A percentile compares a stretch with the other conserved stretches of the same genome.
These are phyloP conservation scores for Tetragonula carbonaria DNA, from an alignment of 2,888 invertebrate genomes.

Conservation along the genomic window DNA sequence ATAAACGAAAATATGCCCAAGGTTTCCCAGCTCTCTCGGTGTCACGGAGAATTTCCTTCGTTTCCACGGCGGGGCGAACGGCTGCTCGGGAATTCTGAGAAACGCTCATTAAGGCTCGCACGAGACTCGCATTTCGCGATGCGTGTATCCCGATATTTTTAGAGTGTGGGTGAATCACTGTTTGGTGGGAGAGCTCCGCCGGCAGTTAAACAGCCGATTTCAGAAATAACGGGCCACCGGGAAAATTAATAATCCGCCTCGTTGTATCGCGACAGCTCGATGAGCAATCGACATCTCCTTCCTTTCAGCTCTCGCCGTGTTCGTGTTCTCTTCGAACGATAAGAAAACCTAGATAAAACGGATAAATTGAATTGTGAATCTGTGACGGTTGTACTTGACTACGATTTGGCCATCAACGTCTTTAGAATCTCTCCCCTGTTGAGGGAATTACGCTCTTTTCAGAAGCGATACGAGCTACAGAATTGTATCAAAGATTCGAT, in stretches of 20 bases:
- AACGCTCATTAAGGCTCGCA: slow-evolving; percentile 56
- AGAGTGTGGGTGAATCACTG: slow-evolving; percentile 82
- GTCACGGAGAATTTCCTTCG: slow-evolving; percentile 30
- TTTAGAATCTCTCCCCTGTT: neutral
- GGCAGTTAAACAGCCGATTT: slow-evolving; percentile 81
- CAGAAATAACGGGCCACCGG: slow-evolving; percentile 79
- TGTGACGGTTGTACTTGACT: too few relatives aligned
- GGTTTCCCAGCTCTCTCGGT: slow-evolving; percentile 17
- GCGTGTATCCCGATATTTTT: slow-evolving; percentile 79
- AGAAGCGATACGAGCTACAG: too few relatives aligned
- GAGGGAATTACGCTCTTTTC: neutral
- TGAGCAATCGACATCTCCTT: slow-evolving; percentile 1
- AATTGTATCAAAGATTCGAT: neutral
- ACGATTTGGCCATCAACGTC: too few relatives aligned
- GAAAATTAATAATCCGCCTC: slow-evolving; percentile 79
- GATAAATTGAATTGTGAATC: too few relatives aligned
- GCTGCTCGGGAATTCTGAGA: slow-evolving; percentile 40
- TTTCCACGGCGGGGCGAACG: slow-evolving; percentile 33
- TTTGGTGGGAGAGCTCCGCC: slow-evolving; percentile 72
- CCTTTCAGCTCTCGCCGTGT: neutral
- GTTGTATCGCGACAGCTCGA: slow-evolving; percentile 23
- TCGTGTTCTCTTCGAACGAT: neutral
- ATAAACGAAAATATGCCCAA: slow-evolving; percentile 20
- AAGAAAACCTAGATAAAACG: neutral
- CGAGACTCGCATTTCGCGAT: slow-evolving; percentile 65